Evolutionary conservation across 1,140 invertebrate genomes (phyloP).

Genomic region (Drosophila auraria): DNA sequence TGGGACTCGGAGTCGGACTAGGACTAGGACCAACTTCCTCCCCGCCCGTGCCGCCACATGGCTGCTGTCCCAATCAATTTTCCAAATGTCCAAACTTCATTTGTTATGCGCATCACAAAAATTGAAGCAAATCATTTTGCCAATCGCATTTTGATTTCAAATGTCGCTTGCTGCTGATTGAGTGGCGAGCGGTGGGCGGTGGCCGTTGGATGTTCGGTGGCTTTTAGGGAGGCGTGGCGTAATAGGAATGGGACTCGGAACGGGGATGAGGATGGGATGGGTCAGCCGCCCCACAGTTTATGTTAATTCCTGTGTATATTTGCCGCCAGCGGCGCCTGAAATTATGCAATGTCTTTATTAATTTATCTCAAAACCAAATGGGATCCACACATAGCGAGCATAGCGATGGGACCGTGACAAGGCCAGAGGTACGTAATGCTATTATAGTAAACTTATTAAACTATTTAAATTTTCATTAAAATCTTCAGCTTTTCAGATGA

Average conservation of each 20-base stretch:
- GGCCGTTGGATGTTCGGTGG: not conserved
- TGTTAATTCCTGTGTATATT: constrained; percentile 78
- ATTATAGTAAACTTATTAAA: no score
- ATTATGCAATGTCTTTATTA: constrained; percentile 82
- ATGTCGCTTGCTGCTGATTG: constrained; percentile 73
- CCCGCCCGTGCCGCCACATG: constrained; percentile 38
- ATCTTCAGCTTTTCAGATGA: no score
- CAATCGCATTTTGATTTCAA: constrained; percentile 83
- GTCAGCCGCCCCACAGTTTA: constrained; percentile 63
- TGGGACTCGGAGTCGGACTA: constrained; percentile 38
- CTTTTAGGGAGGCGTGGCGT: not conserved
- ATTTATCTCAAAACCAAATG: constrained; percentile 74
- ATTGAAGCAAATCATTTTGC: constrained; percentile 83
- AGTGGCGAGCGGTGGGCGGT: constrained; percentile 30
- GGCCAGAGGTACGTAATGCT: not conserved
- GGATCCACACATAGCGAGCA: constrained; percentile 15
- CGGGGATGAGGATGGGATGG: not conserved
- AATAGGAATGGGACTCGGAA: not conserved
- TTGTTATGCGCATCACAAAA: constrained; percentile 83
- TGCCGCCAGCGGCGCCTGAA: constrained; percentile 69
- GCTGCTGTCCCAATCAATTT: constrained; percentile 77
- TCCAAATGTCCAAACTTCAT: constrained; percentile 83
- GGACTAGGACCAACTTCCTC: constrained; percentile 1
- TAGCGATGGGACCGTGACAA: constrained; percentile 48
- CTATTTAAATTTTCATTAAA: no score